Conservation (phyloP, 2,797 vertebrate genomes). For the Odontamblyopus rebecca region DNA sequence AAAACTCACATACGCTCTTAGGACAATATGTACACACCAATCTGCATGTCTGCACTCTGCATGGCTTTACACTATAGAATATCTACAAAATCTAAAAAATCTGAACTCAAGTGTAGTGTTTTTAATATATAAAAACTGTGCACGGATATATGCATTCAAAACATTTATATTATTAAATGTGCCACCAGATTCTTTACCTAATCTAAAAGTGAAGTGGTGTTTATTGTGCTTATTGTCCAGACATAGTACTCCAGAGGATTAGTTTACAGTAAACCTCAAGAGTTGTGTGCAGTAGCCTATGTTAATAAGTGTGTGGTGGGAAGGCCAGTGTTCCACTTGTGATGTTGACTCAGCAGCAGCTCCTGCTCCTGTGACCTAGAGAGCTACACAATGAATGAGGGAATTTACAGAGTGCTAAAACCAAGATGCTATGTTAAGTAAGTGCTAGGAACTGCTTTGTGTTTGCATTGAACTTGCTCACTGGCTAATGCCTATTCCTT, state of each 20-base stretch:
- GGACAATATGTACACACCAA: conserved; percentile 21
- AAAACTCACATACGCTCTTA: conserved; percentile 13
- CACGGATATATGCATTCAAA: neutral
- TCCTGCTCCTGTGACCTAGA: conserved; percentile 61
- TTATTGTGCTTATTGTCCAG: conserved; percentile 43
- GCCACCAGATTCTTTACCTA: conserved; percentile 30
- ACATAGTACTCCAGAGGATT: conserved; percentile 46
- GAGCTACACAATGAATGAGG: conserved; percentile 35
- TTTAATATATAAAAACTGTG: neutral
- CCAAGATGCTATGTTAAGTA: conserved; percentile 7
- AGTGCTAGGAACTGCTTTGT: neutral
- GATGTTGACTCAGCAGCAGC: conserved; percentile 68
- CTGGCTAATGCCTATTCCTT: conserved; percentile 5
- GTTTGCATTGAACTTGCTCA: neutral
- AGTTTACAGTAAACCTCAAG: conserved; percentile 30
- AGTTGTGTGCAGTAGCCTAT: conserved; percentile 20
- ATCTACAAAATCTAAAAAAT: neutral
- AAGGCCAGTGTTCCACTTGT: conserved; percentile 59
- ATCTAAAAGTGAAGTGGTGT: conserved; percentile 39
- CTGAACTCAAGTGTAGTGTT: neutral
- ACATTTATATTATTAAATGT: conserved; percentile 11
- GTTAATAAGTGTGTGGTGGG: conserved; percentile 26
- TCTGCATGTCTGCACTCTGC: conserved; percentile 12
- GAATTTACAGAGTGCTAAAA: conserved; percentile 26
- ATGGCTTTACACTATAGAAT: neutral